phyloP scores from a whole-genome alignment of 1,140 invertebrate species.

The Trachymyrmex cornetzi region DNA sequence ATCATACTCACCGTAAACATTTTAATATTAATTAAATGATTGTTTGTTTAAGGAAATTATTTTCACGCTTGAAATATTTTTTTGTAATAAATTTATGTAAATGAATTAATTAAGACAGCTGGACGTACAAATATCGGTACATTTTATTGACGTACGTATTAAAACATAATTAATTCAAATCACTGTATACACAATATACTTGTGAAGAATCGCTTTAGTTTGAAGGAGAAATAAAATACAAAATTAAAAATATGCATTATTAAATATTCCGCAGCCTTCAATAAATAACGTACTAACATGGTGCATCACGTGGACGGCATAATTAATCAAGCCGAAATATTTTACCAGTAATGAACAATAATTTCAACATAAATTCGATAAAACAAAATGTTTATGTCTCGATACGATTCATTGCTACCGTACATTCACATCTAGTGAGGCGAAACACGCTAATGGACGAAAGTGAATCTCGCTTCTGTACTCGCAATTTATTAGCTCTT shows the following conservation, averaged over 20 bases:
- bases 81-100: conserved; percentile 27
- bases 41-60: conserved; percentile 18
- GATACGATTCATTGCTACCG: not conserved
- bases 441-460: not conserved
- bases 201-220: not conserved
- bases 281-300: not conserved
- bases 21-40: not conserved
- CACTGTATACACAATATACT: not conserved
- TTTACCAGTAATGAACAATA: not conserved
- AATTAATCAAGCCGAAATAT: not conserved
- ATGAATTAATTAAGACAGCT: conserved; percentile 10
- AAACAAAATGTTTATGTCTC: not conserved
- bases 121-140: not conserved
- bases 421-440: not conserved
- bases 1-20: not conserved
- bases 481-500: conserved; percentile 49
- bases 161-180: conserved; percentile 24
- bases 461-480: not conserved
- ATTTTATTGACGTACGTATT: not conserved
- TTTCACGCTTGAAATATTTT: not conserved
- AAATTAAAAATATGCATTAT: not conserved
- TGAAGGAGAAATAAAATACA: not conserved
- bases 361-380: not conserved
- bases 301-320: not conserved
- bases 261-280: not conserved